These are phyloP conservation scores for Iphiclides podalirius DNA, from an alignment of 2,888 invertebrate genomes.

Conservation along the genomic window DNA sequence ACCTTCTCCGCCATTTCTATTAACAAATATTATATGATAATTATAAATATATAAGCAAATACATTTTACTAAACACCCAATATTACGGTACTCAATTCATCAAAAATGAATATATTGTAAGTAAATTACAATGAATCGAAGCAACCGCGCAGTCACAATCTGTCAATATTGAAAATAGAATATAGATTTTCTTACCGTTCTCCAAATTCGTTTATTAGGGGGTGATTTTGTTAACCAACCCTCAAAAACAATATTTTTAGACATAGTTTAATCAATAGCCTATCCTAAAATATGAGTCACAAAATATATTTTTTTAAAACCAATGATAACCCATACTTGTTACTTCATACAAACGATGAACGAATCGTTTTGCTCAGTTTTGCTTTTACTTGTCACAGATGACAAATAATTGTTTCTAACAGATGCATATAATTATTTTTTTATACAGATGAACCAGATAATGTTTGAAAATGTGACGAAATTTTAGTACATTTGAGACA, in stretches of 20 bases:
- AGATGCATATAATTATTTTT: slow-evolving; percentile 5
- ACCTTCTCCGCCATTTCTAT: slow-evolving; percentile 96
- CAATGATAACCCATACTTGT: slow-evolving; percentile 27
- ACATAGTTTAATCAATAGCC: slow-evolving; percentile 48
- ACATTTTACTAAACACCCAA: slow-evolving; percentile 13
- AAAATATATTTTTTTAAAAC: slow-evolving; percentile 38
- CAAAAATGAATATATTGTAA: not conserved
- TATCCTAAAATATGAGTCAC: slow-evolving; percentile 46
- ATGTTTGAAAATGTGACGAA: too few relatives aligned
- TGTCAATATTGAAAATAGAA: slow-evolving; percentile 47
- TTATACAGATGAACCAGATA: too few relatives aligned
- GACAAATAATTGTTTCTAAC: slow-evolving; percentile 6
- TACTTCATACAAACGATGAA: slow-evolving; percentile 26
- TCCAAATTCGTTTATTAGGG: slow-evolving; percentile 93
- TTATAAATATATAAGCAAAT: not conserved
- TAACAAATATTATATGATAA: slow-evolving; percentile 24
- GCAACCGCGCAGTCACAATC: slow-evolving; percentile 37
- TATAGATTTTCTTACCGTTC: slow-evolving; percentile 88
- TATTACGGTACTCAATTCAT: slow-evolving; percentile 20
- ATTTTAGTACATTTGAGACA: too few relatives aligned
- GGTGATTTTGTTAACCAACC: slow-evolving; percentile 98
- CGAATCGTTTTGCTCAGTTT: slow-evolving; percentile 28
- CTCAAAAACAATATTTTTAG: slow-evolving; percentile 88
- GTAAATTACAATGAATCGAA: slow-evolving; percentile 22
- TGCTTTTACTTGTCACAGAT: slow-evolving; percentile 25